Base-by-base conservation (phyloP, 1,140 invertebrate genomes). In the Drosophila suzukii region DNA sequence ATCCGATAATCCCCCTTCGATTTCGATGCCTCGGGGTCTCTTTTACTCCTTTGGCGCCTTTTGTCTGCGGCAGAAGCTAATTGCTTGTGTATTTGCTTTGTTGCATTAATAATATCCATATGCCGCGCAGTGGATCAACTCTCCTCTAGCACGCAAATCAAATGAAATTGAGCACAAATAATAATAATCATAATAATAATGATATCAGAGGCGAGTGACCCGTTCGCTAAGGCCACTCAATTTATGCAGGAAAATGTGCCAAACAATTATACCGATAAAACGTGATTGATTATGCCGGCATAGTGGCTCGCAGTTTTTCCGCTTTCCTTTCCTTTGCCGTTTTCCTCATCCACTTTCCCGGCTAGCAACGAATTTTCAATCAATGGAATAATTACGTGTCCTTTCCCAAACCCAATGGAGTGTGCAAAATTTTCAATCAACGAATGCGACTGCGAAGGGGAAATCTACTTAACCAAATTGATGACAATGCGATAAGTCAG, bases 401-500 rank as follows among this genome's bases (percentile, higher is more conserved):
- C 81, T 72, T 75, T 61, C 61, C 56, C 20, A 50, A 38, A 65
- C 32, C 56, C 71, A 67, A 72, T 79, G 81, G 70, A 75, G 80
- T 67, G 80, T 83, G 75, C 70, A 70, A 75, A 83, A 79, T 83
- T 83, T 83, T 83, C 81, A 84, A 83, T 84, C 81, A 83, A 84
- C 58, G 56, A 72, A 49, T 75, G 34, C 17, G n/a, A 59, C 10
- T 60, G 24, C 34, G 44, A 68, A 44, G 67, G 68, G 65, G 59
- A 75, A 84, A 76, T 84, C 81, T 80, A 84, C 81, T 84, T 84
- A 84, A 84, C 76, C 81, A 80, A 84, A 84, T 84, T 84, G 81
- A 84, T 84, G 81, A 84, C 77, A 85, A 84, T 80, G 81, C 81
- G 81, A 84, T 84, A 80, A 84, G 81, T 80, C 81, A 84, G 77